Evolutionary conservation across 23 tunicate species (phyloP).

Genomic region (Ciona savignyi): DNA sequence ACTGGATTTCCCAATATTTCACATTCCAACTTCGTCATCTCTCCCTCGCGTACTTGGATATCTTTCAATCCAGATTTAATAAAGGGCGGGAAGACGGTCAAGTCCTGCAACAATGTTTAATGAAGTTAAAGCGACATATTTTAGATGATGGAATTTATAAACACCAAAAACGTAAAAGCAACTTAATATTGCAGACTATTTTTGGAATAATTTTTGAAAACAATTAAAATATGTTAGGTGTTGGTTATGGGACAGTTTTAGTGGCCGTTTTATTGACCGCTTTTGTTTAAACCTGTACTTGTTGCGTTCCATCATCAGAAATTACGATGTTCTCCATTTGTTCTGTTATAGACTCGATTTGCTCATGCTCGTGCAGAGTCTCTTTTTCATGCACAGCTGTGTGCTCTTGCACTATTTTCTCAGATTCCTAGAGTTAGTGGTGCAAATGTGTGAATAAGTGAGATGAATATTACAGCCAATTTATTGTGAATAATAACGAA

Average conservation of each 20-base stretch:
- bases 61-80: slow-evolving; percentile 58
- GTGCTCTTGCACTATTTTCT: too few species aligned
- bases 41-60: slow-evolving; percentile 66
- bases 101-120: slow-evolving; percentile 16
- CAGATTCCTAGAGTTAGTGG: neutral
- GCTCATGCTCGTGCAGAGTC: neutral
- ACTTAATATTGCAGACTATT: neutral
- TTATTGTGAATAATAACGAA: too few species aligned
- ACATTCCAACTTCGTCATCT: slow-evolving; percentile 54
- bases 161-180: neutral
- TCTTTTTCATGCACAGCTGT: neutral
- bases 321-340: neutral
- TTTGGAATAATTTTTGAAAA: too few species aligned
- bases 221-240: neutral
- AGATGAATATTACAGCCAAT: too few species aligned
- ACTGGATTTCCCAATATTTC: slow-evolving; percentile 69
- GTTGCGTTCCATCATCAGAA: neutral
- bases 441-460: neutral
- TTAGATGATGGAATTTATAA: too few species aligned
- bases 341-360: neutral
- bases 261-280: neutral
- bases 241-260: neutral
- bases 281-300: neutral
- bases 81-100: slow-evolving; percentile 70
- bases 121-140: too few species aligned